Conservation (phyloP, 2,113 vertebrate genomes). For the Ailuropoda melanoleuca region DNA sequence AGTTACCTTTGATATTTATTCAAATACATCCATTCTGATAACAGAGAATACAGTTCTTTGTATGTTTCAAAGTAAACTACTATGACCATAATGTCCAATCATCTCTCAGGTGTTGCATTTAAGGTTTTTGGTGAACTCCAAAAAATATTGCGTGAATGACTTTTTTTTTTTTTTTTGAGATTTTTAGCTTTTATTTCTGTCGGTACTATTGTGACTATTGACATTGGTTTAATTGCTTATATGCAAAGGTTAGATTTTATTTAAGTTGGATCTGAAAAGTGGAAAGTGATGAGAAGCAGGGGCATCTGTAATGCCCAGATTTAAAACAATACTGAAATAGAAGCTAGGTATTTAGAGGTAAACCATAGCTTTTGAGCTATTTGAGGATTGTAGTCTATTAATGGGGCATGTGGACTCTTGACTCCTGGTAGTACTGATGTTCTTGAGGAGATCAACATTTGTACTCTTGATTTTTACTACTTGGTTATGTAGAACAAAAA, state of each 20-base stretch:
- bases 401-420: not conserved
- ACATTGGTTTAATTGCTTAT: slow-evolving; percentile 41
- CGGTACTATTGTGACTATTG: slow-evolving; percentile 1
- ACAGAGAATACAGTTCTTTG: not conserved
- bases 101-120: not conserved
- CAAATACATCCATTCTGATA: not conserved
- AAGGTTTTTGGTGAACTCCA: slow-evolving; percentile 24
- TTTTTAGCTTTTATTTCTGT: slow-evolving; percentile 1
- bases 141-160: not conserved
- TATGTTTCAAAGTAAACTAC: not conserved
- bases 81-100: not conserved
- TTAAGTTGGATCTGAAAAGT: not conserved
- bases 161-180: not conserved
- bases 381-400: slow-evolving; percentile 17
- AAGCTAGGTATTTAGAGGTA: not conserved
- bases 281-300: not conserved
- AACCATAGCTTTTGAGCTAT: not conserved
- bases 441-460: not conserved
- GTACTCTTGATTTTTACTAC: slow-evolving; percentile 36
- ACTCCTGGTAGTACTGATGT: not conserved
- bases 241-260: not conserved
- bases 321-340: not conserved
- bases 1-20: slow-evolving; percentile 17
- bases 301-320: not conserved
- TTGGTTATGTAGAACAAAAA: not conserved